phyloP scores from a whole-genome alignment of 2,888 invertebrate genomes.

The Gymnocheta viridis region DNA sequence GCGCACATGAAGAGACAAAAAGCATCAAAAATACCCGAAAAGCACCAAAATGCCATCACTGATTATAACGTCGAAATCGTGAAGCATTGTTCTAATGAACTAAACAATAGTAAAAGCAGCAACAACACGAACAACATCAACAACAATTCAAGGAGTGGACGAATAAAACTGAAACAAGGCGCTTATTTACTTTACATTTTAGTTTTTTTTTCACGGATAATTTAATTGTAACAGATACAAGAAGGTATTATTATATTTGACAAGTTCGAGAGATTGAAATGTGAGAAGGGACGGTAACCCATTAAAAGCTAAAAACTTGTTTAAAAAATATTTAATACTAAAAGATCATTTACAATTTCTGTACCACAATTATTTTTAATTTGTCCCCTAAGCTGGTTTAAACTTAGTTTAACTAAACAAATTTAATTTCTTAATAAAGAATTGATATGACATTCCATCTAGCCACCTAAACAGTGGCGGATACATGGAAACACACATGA shows the following conservation, averaged over 20 bases:
- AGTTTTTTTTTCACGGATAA: conserved; percentile 27
- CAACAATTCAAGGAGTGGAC: too few species aligned
- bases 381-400: too few species aligned
- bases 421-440: too few species aligned
- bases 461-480: too few species aligned
- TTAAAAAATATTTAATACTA: not conserved
- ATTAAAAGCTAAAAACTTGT: not conserved
- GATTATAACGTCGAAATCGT: conserved; percentile 73
- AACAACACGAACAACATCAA: not conserved
- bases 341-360: not conserved
- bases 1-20: too few species aligned
- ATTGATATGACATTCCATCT: too few species aligned
- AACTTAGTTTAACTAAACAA: too few species aligned
- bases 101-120: conserved; percentile 73
- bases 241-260: conserved; percentile 43
- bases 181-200: conserved; percentile 50
- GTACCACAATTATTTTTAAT: not conserved
- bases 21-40: too few species aligned
- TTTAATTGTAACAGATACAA: conserved; percentile 62
- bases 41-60: too few species aligned
- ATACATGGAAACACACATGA: too few species aligned
- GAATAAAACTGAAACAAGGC: conserved; percentile 25
- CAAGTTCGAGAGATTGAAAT: conserved; percentile 6
- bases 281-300: not conserved
- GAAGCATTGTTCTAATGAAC: conserved; percentile 79